These are phyloP conservation scores for Aporophyla nigra DNA, from an alignment of 2,888 invertebrate species.

Conservation along the genomic window DNA sequence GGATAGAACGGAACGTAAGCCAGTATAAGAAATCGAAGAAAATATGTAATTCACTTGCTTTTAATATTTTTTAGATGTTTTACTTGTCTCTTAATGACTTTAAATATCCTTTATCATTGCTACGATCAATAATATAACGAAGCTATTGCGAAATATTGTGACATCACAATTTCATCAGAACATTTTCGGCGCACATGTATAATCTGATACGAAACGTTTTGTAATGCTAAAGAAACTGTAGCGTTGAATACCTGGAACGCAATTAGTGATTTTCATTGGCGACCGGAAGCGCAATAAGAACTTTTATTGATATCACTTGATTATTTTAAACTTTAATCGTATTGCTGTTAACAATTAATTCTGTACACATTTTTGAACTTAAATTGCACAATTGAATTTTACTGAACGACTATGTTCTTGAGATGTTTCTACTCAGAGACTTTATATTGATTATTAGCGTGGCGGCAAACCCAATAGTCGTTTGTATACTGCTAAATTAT, in stretches of 20 bases:
- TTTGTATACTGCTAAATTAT: slow-evolving; percentile 53
- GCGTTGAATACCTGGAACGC: slow-evolving; percentile 61
- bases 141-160: slow-evolving; percentile 50
- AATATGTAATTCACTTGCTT: neutral
- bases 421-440: slow-evolving; percentile 1
- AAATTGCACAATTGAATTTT: neutral
- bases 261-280: slow-evolving; percentile 67
- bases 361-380: slow-evolving; percentile 2
- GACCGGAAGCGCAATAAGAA: slow-evolving; percentile 61
- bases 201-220: slow-evolving; percentile 34
- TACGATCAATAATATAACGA: neutral
- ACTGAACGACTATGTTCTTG: neutral
- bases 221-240: slow-evolving; percentile 31
- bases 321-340: slow-evolving; percentile 15
- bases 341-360: slow-evolving; percentile 15
- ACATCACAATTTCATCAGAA: slow-evolving; percentile 37
- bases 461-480: slow-evolving; percentile 68
- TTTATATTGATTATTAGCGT: slow-evolving; percentile 66
- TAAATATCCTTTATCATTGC: neutral
- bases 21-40: neutral
- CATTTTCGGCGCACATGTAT: neutral
- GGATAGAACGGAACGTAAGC: slow-evolving; percentile 25
- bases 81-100: neutral
- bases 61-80: neutral
- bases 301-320: slow-evolving; percentile 24